Conservation (phyloP, 2,113 vertebrate species). For the Sinocyclocheilus rhinocerous region DNA sequence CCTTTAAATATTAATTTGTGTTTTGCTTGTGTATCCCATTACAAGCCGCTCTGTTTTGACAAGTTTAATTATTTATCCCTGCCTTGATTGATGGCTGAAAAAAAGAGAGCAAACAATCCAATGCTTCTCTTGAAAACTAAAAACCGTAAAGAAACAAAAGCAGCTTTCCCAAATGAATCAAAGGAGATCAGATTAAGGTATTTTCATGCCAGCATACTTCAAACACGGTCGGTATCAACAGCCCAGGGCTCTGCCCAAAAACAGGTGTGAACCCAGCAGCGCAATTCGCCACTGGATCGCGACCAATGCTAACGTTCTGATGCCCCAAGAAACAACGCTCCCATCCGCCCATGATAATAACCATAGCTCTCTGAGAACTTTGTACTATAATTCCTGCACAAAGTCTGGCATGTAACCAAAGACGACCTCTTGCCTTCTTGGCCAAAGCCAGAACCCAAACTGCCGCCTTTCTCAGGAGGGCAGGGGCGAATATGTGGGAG, state of each 20-base stretch:
- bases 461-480: slow-evolving; percentile 57
- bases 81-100: slow-evolving; percentile 64
- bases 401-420: slow-evolving; percentile 68
- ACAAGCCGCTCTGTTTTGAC: slow-evolving; percentile 71
- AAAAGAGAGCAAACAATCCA: slow-evolving; percentile 33
- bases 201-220: slow-evolving; percentile 55
- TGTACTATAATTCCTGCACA: slow-evolving; percentile 63
- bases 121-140: slow-evolving; percentile 61
- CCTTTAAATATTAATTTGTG: slow-evolving; percentile 70
- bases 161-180: slow-evolving; percentile 61
- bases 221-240: slow-evolving; percentile 57
- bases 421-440: slow-evolving; percentile 53
- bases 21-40: slow-evolving; percentile 69
- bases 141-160: slow-evolving; percentile 65
- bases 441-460: slow-evolving; percentile 52
- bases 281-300: slow-evolving; percentile 40
- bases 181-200: slow-evolving; percentile 56
- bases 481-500: slow-evolving; percentile 48
- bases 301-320: slow-evolving; percentile 49
- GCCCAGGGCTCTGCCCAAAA: slow-evolving; percentile 60
- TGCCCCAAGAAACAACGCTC: slow-evolving; percentile 51
- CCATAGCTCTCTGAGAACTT: slow-evolving; percentile 57
- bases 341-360: slow-evolving; percentile 56
- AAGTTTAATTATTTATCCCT: slow-evolving; percentile 71
- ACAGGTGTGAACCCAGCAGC: slow-evolving; percentile 63